phyloP scores from a whole-genome alignment of 2,113 vertebrate species.

The Alosa alosa region DNA sequence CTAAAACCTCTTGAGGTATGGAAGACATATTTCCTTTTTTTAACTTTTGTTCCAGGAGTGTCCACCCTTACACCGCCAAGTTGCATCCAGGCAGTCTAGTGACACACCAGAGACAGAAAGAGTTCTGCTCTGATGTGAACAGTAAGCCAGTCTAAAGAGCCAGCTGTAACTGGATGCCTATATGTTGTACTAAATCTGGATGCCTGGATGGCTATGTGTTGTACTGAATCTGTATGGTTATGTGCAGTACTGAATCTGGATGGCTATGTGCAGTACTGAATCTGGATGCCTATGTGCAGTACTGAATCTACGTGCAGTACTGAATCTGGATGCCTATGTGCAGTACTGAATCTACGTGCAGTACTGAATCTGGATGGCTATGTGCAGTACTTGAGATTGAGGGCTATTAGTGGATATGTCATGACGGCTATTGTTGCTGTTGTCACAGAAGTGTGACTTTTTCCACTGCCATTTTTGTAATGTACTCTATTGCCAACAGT shows the following conservation, averaged over 20 bases:
- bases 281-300: neutral
- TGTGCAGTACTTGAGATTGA: neutral
- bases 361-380: neutral
- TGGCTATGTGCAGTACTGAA: no score
- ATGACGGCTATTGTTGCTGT: neutral
- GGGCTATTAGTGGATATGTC: neutral
- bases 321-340: neutral
- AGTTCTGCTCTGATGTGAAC: neutral
- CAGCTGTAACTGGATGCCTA: neutral
- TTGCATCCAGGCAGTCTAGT: neutral
- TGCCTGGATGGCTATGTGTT: no score
- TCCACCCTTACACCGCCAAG: no score
- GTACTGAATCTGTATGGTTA: no score
- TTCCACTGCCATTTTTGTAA: neutral
- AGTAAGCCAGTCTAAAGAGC: neutral
- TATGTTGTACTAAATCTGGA: no score
- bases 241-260: neutral
- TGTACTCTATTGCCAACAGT: neutral
- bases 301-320: neutral
- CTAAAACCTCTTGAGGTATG: neutral
- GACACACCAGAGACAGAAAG: neutral
- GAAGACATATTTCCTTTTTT: no score
- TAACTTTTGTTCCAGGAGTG: neutral
- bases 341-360: neutral
- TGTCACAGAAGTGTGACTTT: neutral